A percentile compares a stretch with the other conserved stretches of the same genome.
Conservation (phyloP, 2,113 vertebrate genomes). For the Trinectes maculatus region DNA sequence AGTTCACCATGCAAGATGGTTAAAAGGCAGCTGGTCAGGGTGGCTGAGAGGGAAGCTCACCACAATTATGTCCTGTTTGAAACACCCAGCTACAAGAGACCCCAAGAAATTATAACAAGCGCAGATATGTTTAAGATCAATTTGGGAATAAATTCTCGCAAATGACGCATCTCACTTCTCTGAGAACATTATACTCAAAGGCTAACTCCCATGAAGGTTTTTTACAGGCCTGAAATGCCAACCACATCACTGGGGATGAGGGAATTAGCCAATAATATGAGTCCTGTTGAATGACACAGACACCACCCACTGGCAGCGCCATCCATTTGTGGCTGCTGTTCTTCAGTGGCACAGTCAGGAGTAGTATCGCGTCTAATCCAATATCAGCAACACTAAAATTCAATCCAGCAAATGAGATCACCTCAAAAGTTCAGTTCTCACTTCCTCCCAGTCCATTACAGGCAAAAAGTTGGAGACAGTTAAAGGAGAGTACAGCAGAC, state of each 20-base stretch:
- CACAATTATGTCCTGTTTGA: constrained; percentile 71
- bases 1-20: constrained; percentile 63
- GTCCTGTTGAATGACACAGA: constrained; percentile 69
- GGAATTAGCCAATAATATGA: constrained; percentile 67
- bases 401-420: constrained; percentile 67
- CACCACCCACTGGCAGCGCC: constrained; percentile 62
- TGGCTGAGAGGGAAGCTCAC: constrained; percentile 50
- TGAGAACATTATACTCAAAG: constrained; percentile 65
- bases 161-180: constrained; percentile 57
- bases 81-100: constrained; percentile 30
- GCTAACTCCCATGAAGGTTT: constrained; percentile 51
- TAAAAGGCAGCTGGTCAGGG: constrained; percentile 70
- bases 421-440: constrained; percentile 37
- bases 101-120: constrained; percentile 66
- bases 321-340: constrained; percentile 55
- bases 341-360: constrained; percentile 50
- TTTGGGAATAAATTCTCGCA: constrained; percentile 70
- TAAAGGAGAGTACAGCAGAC: constrained; percentile 8
- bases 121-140: constrained; percentile 74
- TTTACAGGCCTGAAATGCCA: constrained; percentile 61
- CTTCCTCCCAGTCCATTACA: constrained; percentile 31
- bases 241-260: constrained; percentile 61
- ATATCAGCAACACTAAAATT: constrained; percentile 63
- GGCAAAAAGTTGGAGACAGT: constrained; percentile 3
- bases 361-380: constrained; percentile 64